Conservation (phyloP, 2,888 invertebrate genomes). For the Ariolimax columbianus region DNA sequence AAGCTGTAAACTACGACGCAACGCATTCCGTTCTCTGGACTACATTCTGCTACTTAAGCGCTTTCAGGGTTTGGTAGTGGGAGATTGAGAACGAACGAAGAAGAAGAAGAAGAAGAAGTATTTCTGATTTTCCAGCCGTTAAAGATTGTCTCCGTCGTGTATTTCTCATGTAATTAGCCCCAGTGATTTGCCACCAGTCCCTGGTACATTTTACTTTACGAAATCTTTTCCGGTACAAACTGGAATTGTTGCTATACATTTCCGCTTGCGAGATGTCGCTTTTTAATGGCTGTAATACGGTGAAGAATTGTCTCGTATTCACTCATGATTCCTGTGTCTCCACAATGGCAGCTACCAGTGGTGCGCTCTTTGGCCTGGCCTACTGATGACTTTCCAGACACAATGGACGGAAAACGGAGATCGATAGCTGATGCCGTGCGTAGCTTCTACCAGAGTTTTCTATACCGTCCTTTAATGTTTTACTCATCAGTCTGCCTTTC, state of each 20-base stretch:
- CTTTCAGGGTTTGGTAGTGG: too few species aligned
- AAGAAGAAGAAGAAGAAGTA: too few species aligned
- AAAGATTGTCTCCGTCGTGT: too few species aligned
- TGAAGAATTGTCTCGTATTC: slow-evolving; percentile 26
- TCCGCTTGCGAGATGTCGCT: slow-evolving; percentile 7
- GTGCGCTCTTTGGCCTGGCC: slow-evolving; percentile 21
- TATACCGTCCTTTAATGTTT: slow-evolving; percentile 28
- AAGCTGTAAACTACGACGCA: too few species aligned
- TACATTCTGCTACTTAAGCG: too few species aligned
- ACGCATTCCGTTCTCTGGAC: too few species aligned
- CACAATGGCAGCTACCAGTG: slow-evolving; percentile 15
- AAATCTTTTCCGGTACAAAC: slow-evolving; percentile 28
- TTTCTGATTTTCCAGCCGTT: too few species aligned
- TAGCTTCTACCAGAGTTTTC: slow-evolving; percentile 17
- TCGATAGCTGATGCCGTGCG: slow-evolving; percentile 22
- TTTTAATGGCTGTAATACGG: neutral
- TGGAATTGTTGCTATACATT: slow-evolving; percentile 19
- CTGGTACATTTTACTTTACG: neutral
- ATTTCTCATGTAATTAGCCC: too few species aligned
- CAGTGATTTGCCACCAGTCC: neutral
- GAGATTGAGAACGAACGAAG: too few species aligned
- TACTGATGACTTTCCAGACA: neutral
- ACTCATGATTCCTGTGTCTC: neutral
- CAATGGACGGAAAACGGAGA: slow-evolving; percentile 3
- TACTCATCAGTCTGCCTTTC: slow-evolving; percentile 32